Evolutionary conservation across 2,113 vertebrate genomes (phyloP).

Genomic region (Dicerorhinus sumatrensis): DNA sequence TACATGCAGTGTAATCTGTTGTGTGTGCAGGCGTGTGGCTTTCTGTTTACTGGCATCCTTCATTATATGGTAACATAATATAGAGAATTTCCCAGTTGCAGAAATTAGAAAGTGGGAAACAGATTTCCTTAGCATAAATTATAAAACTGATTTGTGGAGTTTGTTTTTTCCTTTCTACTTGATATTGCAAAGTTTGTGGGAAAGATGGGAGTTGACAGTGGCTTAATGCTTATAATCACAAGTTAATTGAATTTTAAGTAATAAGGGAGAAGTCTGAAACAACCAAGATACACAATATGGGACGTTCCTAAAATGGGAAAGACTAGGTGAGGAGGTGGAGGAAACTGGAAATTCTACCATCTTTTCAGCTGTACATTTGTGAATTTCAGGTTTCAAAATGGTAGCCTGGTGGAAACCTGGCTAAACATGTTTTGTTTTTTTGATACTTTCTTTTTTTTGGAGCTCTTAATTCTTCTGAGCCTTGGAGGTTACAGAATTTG

Average conservation of each 20-base stretch:
- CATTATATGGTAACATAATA: slow-evolving; percentile 63
- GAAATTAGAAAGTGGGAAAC: slow-evolving; percentile 71
- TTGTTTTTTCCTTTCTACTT: background rate
- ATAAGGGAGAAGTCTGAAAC: background rate
- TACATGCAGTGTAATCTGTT: slow-evolving; percentile 51
- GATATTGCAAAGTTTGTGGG: background rate
- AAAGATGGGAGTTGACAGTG: background rate
- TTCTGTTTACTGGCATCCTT: slow-evolving; percentile 77
- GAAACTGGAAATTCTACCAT: background rate
- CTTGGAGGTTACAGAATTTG: background rate
- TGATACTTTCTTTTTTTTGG: background rate
- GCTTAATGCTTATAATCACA: background rate
- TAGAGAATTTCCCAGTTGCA: slow-evolving; percentile 71
- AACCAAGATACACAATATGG: background rate
- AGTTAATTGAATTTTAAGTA: slow-evolving; percentile 22
- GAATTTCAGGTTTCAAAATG: slow-evolving; percentile 13
- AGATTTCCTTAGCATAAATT: slow-evolving; percentile 70
- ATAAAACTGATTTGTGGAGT: slow-evolving; percentile 68
- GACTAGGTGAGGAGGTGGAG: background rate
- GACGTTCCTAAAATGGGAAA: background rate
- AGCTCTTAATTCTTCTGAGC: slow-evolving; percentile 25
- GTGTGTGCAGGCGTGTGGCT: slow-evolving; percentile 62
- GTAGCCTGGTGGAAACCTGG: background rate
- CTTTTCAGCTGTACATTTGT: fast-evolving
- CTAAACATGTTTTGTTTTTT: background rate